These are phyloP conservation scores for Rhinoptilus africanus DNA, from an alignment of 2,113 vertebrate genomes.

Conservation along the genomic window DNA sequence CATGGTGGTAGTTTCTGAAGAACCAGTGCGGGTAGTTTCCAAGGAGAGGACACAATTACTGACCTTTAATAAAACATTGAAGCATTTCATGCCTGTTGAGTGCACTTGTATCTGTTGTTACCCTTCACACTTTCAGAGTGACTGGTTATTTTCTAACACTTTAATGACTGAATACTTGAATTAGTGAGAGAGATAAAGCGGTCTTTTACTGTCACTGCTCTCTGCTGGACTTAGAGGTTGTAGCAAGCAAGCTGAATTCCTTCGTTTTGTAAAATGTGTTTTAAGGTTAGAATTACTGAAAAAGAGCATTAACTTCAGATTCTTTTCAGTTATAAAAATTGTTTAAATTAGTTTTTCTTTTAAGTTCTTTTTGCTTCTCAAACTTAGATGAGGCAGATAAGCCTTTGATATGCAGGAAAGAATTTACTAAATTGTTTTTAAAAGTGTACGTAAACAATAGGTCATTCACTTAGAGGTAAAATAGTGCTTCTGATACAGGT, in stretches of 20 bases:
- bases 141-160: neutral
- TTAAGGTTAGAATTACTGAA: neutral
- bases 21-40: neutral
- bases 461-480: neutral
- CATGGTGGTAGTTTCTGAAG: neutral
- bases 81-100: neutral
- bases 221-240: neutral
- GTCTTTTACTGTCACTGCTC: neutral
- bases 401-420: neutral
- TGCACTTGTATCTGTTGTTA: neutral
- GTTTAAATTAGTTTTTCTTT: neutral
- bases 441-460: neutral
- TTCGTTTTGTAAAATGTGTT: neutral
- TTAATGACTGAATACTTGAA: neutral
- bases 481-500: neutral
- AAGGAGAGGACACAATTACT: neutral
- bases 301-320: neutral
- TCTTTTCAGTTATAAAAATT: neutral
- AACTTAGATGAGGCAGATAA: neutral
- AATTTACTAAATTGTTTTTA: neutral
- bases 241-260: neutral
- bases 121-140: neutral
- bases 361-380: neutral
- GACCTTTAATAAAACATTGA: neutral
- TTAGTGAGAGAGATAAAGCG: neutral